phyloP scores from a whole-genome alignment of 2,113 vertebrate species.

The Hiodon alosoides region DNA sequence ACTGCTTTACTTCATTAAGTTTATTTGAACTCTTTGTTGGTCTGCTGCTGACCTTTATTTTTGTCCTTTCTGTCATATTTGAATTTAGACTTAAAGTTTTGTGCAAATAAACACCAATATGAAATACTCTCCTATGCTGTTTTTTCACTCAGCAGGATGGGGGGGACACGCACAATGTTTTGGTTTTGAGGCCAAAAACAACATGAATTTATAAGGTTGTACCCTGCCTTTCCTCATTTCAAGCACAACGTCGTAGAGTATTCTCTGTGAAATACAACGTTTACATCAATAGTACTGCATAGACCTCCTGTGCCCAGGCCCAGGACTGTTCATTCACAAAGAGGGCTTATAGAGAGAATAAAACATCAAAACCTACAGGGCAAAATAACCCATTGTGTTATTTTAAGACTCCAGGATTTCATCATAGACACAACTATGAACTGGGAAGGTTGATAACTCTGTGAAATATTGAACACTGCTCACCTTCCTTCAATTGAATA shows the following conservation, averaged over 20 bases:
- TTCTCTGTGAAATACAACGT: not conserved
- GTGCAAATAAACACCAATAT: too few species aligned
- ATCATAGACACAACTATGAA: slow-evolving; percentile 28
- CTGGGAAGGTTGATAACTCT: slow-evolving; percentile 32
- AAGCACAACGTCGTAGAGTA: not conserved
- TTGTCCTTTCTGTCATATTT: too few species aligned
- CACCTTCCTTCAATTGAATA: not conserved
- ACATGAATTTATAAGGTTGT: too few species aligned
- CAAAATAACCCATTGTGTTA: slow-evolving; percentile 15
- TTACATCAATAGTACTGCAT: not conserved
- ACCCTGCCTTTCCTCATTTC: not conserved
- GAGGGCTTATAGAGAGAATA: slow-evolving; percentile 1
- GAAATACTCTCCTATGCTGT: too few species aligned
- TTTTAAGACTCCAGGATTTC: slow-evolving; percentile 32
- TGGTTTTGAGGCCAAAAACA: not conserved
- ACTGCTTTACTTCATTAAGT: too few species aligned
- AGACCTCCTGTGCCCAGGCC: not conserved
- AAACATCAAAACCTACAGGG: slow-evolving; percentile 26
- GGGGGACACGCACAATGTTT: too few species aligned
- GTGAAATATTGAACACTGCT: slow-evolving; percentile 31
- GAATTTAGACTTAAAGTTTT: too few species aligned
- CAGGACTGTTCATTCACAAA: not conserved
- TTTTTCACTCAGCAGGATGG: not conserved
- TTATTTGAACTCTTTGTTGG: too few species aligned
- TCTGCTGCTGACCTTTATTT: too few species aligned